Percentiles rank a stretch among this genome's conserved stretches.
These are phyloP conservation scores for Otolemur crassicaudatus DNA, from an alignment of 2,797 vertebrate genomes.

Conservation along the genomic window DNA sequence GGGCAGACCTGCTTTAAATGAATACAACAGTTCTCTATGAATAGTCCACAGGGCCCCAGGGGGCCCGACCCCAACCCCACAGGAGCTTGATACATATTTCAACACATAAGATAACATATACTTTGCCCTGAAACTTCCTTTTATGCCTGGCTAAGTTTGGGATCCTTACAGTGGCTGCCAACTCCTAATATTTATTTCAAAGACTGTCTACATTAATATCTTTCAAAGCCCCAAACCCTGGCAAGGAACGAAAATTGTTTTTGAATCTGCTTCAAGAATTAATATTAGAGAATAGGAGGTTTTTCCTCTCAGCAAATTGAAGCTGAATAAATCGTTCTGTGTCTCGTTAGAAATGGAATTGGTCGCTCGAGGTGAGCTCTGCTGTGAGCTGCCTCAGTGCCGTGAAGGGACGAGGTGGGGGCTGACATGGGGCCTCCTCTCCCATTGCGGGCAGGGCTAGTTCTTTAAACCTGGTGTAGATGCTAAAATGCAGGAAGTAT, in stretches of 20 bases:
- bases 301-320: slow-evolving; percentile 83
- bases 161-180: slow-evolving; percentile 28
- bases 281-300: slow-evolving; percentile 73
- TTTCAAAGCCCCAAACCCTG: slow-evolving; percentile 76
- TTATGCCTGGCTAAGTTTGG: slow-evolving; percentile 11
- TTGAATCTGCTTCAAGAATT: slow-evolving; percentile 82
- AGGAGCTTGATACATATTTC: slow-evolving; percentile 46
- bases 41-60: neutral
- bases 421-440: slow-evolving; percentile 66
- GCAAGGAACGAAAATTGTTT: slow-evolving; percentile 80
- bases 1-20: neutral
- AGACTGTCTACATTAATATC: slow-evolving; percentile 77
- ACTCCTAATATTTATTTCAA: slow-evolving; percentile 76
- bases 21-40: neutral
- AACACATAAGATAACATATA: slow-evolving; percentile 11
- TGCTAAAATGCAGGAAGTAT: slow-evolving; percentile 74
- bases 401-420: neutral
- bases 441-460: slow-evolving; percentile 71
- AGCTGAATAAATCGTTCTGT: slow-evolving; percentile 82
- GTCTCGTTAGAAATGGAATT: slow-evolving; percentile 80
- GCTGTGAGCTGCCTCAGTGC: neutral
- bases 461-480: slow-evolving; percentile 68
- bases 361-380: slow-evolving; percentile 66
- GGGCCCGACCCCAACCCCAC: neutral
- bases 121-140: slow-evolving; percentile 38